Evolutionary conservation across 1,140 invertebrate species (phyloP), one percentile per base, ranked within the genome.

Genomic region (Caenorhabditis elegans): DNA sequence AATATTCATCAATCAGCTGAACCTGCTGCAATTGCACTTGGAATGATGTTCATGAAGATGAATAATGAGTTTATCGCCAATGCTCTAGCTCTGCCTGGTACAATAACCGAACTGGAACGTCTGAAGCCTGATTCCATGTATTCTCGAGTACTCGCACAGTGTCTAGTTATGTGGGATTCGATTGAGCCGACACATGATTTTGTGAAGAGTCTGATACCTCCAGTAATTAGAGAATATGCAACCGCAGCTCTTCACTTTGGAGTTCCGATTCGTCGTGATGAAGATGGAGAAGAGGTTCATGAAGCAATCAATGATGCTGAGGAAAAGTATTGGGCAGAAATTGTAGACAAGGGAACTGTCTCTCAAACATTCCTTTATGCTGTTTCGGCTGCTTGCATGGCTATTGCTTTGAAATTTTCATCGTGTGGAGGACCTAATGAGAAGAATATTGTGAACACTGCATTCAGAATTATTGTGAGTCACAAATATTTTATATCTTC

Each of bases 21-120:
- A n/a, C 34, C 76, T 6, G 82, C 82, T 3, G 31, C 76, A 22
- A 48, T 79, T 8, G 82, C 82, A n/a, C 76, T 83, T 31, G 82
- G 82, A 24, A 46, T 83, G 28, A 70, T 83, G 53, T 83, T 79
- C 46, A 65, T 83, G 49, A 60, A 75, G 17, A 83, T 53, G 6
- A 47, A 49, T n/a, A 79, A 83, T 36, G 46, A 49, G 31, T 51
- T 26, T n/a, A 49, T 83, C 19, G 76, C 82, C 0, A 17, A 15
- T 3, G 2, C 24, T 11, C 28, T 83, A 5, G 39, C 43, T 19
- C 75, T 83, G 4, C 82, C 82, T 0, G n/a, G 31, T 15, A 53
- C 76, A 34, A 65, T 79, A 5, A 70, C 31, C 3, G 76, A 83
- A 28, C 34, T 83, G 2, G 82, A 83, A 36, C 51, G 47, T 11